Conservation (phyloP, 2,113 vertebrate genomes). For the Centrocercus urophasianus region DNA sequence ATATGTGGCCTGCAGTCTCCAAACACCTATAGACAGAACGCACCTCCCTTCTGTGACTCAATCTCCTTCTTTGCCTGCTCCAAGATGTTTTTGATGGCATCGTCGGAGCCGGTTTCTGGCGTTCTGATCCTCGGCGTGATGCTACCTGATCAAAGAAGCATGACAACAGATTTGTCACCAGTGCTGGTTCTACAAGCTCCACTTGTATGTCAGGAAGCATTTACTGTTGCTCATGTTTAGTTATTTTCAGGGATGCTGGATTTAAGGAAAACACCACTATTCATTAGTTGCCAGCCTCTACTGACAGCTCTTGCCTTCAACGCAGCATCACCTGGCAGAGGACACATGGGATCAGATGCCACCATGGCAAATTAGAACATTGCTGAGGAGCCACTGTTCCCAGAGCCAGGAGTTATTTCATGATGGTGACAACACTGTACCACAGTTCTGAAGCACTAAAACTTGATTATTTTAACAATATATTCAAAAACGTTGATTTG, state of each 20-base stretch:
- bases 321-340: fast-evolving
- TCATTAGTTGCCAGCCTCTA: fast-evolving
- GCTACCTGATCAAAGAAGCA: conserved; percentile 86
- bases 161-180: neutral
- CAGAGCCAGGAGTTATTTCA: neutral
- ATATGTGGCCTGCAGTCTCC: neutral
- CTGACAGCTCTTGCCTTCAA: neutral
- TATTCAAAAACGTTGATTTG: neutral
- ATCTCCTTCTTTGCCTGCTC: conserved; percentile 99
- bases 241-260: conserved; percentile 50
- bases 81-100: conserved; percentile 98
- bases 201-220: conserved; percentile 19
- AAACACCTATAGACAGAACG: conserved; percentile 31
- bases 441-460: neutral
- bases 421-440: fast-evolving
- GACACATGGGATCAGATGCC: neutral
- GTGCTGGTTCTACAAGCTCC: conserved; percentile 41
- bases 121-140: conserved; percentile 98
- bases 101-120: conserved; percentile 96
- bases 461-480: conserved; percentile 24
- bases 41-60: conserved; percentile 95
- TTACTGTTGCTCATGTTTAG: neutral
- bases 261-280: conserved; percentile 40
- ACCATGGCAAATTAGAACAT: neutral
- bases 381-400: neutral